phyloP scores from a whole-genome alignment of 1,140 invertebrate genomes.

The Drosophila nebulosa region DNA sequence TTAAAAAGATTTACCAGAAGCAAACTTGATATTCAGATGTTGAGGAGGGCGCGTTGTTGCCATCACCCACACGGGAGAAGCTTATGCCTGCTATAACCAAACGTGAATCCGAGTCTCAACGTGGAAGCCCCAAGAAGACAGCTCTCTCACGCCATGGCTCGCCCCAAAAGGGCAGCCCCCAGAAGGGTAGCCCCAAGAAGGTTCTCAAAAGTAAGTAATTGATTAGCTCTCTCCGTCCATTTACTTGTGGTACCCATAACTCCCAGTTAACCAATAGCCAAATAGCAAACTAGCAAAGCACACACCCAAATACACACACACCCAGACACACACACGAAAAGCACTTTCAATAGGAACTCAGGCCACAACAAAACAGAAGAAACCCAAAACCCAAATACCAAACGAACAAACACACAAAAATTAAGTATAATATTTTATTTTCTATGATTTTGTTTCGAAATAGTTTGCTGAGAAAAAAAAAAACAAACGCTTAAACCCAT shows the following conservation, averaged over 20 bases:
- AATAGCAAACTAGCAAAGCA: slow-evolving; percentile 41
- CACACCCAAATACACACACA: slow-evolving; percentile 50
- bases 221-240: no score
- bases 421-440: slow-evolving; percentile 61
- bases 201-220: slow-evolving; percentile 81
- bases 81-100: slow-evolving; percentile 86
- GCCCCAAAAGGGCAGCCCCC: slow-evolving; percentile 82
- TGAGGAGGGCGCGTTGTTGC: slow-evolving; percentile 84
- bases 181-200: slow-evolving; percentile 86
- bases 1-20: no score
- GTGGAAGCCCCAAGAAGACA: slow-evolving; percentile 80
- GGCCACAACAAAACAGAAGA: slow-evolving; percentile 34
- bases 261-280: slow-evolving; percentile 20
- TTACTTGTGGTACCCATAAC: not conserved
- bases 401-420: slow-evolving; percentile 45
- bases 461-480: slow-evolving; percentile 52
- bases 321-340: slow-evolving; percentile 17
- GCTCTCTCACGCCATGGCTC: slow-evolving; percentile 77
- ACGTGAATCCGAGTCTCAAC: slow-evolving; percentile 84
- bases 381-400: slow-evolving; percentile 34
- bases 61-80: slow-evolving; percentile 87
- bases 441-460: slow-evolving; percentile 32
- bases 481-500: slow-evolving; percentile 33
- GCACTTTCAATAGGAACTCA: slow-evolving; percentile 52
- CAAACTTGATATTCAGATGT: slow-evolving; percentile 53